These are phyloP conservation scores for Cheirogaleus medius DNA, from an alignment of 2,113 vertebrate species.

Conservation along the genomic window DNA sequence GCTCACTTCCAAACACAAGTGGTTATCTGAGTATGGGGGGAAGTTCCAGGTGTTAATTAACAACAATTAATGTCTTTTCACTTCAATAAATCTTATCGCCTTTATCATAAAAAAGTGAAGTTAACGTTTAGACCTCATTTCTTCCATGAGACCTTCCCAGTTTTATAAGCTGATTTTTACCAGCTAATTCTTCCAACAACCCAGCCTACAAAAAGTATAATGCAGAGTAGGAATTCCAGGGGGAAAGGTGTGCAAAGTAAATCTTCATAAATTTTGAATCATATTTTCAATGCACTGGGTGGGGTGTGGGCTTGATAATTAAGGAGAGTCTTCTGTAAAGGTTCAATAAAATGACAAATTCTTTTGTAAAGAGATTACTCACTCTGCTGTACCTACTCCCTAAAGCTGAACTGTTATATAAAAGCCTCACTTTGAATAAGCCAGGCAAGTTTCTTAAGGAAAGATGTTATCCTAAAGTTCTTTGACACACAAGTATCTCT, in stretches of 20 bases:
- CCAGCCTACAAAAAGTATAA: not conserved
- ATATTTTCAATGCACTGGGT: slow-evolving; percentile 46
- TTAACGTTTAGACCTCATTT: not conserved
- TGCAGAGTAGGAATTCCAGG: slow-evolving; percentile 33
- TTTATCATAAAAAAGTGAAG: not conserved
- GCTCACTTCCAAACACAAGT: not conserved
- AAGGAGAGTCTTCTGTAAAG: slow-evolving; percentile 57
- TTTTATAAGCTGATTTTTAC: not conserved
- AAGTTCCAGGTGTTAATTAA: not conserved
- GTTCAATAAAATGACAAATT: slow-evolving; percentile 73
- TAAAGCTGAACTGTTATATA: slow-evolving; percentile 50
- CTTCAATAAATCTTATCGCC: not conserved
- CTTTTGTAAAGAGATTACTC: slow-evolving; percentile 70
- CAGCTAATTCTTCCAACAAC: slow-evolving; percentile 3
- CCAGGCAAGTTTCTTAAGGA: not conserved
- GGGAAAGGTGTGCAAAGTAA: slow-evolving; percentile 26
- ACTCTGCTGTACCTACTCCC: slow-evolving; percentile 51
- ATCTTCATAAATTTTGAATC: slow-evolving; percentile 61
- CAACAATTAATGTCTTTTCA: not conserved
- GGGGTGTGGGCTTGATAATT: slow-evolving; percentile 67
- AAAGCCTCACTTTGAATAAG: slow-evolving; percentile 50
- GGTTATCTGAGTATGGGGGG: not conserved
- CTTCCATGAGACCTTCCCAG: not conserved
- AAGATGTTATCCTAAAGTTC: not conserved
- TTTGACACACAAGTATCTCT: not conserved